Evolutionary conservation across 2,888 invertebrate genomes (phyloP).

Genomic region (Cephalotes varians): DNA sequence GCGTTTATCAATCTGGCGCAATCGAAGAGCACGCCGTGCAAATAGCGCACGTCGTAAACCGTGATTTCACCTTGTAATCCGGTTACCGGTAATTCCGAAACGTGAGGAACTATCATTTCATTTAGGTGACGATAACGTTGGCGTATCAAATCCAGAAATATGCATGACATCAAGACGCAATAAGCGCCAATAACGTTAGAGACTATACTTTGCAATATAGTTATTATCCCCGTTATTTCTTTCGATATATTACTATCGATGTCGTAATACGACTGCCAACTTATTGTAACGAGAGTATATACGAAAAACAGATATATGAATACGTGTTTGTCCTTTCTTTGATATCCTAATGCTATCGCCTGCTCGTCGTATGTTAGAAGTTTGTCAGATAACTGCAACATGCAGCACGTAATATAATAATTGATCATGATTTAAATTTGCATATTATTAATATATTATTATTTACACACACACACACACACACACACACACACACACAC

Average conservation of each 20-base stretch:
- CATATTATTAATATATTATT: background rate
- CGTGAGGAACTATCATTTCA: conserved; percentile 36
- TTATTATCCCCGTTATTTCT: background rate
- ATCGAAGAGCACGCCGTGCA: conserved; percentile 53
- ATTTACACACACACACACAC: too few relatives aligned
- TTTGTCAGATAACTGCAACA: conserved; percentile 7
- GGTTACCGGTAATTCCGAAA: conserved; percentile 34
- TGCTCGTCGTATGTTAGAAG: conserved; percentile 18
- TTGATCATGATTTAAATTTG: background rate
- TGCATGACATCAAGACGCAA: background rate
- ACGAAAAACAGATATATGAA: conserved; percentile 10
- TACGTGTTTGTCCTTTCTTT: conserved; percentile 18
- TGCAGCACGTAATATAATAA: background rate
- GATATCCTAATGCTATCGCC: background rate
- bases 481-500: too few relatives aligned
- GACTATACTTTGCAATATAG: background rate
- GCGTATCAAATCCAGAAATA: conserved; percentile 52
- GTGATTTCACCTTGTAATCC: conserved; percentile 22
- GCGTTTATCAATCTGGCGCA: conserved; percentile 26
- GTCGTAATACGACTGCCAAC: background rate
- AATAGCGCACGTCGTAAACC: conserved; percentile 40
- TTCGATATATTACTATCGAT: background rate
- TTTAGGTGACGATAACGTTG: conserved; percentile 62
- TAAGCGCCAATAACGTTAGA: background rate
- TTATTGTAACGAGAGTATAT: background rate